Evolutionary conservation across 2,113 vertebrate species (phyloP).

Genomic region (Alces alces): DNA sequence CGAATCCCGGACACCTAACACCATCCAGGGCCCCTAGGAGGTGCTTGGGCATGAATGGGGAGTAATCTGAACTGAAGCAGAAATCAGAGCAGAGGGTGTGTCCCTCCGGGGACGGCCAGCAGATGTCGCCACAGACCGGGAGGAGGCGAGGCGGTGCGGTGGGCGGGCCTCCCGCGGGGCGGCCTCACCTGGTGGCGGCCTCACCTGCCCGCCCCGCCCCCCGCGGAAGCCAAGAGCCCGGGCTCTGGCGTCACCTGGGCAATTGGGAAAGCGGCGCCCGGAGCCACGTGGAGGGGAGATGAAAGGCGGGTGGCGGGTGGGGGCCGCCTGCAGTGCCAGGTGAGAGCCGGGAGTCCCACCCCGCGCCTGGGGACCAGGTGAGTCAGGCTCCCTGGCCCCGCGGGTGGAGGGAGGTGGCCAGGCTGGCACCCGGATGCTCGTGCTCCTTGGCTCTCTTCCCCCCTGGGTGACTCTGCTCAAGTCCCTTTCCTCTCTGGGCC

Average conservation of each 20-base stretch:
- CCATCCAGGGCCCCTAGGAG: fast-evolving
- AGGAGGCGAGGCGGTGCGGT: fast-evolving
- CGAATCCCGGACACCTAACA: fast-evolving
- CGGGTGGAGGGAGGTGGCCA: background rate
- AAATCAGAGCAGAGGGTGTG: fast-evolving
- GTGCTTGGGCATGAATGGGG: background rate
- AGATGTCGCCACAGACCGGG: constrained; percentile 79
- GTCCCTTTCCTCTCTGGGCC: background rate
- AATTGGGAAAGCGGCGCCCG: background rate
- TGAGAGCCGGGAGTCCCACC: background rate
- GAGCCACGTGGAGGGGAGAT: background rate
- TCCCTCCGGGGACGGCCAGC: background rate
- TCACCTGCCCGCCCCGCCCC: background rate
- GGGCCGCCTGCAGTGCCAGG: background rate
- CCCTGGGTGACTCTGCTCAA: background rate
- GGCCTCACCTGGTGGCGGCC: background rate
- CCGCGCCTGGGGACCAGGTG: background rate
- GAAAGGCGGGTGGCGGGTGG: background rate
- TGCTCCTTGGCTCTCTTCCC: background rate
- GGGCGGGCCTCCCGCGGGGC: background rate
- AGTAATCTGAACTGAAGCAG: fast-evolving
- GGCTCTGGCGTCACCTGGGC: background rate
- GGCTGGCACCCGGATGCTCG: background rate
- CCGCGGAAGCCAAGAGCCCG: background rate
- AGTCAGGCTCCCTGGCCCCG: background rate